Conservation (phyloP, 1,140 invertebrate species). For the Heliothis subflexa region DNA sequence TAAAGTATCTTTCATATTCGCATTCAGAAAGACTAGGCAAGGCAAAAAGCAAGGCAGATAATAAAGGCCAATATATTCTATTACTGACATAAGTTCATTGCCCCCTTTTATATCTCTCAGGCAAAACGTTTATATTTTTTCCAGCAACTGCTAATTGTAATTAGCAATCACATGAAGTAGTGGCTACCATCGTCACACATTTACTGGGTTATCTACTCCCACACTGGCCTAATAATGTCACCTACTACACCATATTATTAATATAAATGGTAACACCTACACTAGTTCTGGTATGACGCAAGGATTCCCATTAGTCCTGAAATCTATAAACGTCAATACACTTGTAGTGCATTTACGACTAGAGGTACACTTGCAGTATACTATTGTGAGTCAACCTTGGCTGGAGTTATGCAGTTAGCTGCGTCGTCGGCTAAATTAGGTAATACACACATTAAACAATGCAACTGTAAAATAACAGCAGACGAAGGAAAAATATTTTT, state of each 20-base stretch:
- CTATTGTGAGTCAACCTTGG: slow-evolving; percentile 15
- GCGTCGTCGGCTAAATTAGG: background rate
- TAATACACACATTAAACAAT: slow-evolving; percentile 5
- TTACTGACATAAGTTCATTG: too few relatives aligned
- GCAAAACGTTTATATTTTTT: background rate
- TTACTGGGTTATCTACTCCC: slow-evolving; percentile 20
- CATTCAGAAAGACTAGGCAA: too few relatives aligned
- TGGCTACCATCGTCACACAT: background rate
- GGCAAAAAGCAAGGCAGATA: too few relatives aligned
- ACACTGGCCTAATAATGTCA: slow-evolving; percentile 37
- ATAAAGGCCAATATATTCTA: too few relatives aligned
- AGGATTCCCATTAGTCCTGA: slow-evolving; percentile 15
- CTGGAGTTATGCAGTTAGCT: slow-evolving; percentile 16
- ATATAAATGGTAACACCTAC: slow-evolving; percentile 35
- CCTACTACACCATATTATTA: slow-evolving; percentile 18
- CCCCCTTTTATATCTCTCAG: too few relatives aligned
- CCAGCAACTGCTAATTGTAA: slow-evolving; percentile 15
- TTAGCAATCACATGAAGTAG: slow-evolving; percentile 10
- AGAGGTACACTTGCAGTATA: background rate
- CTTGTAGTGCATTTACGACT: background rate
- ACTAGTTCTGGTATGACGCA: slow-evolving; percentile 1
- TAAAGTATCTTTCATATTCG: too few relatives aligned
- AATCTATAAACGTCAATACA: background rate
- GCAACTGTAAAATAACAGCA: background rate
- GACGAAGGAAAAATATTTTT: too few relatives aligned